These are phyloP conservation scores for Phoronis australis DNA, from an alignment of 2,888 invertebrate genomes.

Conservation along the genomic window DNA sequence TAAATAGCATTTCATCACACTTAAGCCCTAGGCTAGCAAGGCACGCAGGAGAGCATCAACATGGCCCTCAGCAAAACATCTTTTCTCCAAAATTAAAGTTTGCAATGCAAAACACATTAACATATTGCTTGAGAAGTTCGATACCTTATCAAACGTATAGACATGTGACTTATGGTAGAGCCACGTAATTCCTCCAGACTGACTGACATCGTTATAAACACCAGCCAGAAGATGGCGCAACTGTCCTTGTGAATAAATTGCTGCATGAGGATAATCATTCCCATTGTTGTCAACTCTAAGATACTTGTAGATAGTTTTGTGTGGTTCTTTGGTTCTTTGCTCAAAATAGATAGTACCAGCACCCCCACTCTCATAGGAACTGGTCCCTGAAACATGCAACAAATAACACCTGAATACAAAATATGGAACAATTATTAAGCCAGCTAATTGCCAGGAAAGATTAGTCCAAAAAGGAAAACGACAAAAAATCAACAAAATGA, in stretches of 20 bases:
- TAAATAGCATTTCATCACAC: too few relatives aligned
- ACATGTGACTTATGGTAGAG: conserved; percentile 15
- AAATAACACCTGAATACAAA: too few relatives aligned
- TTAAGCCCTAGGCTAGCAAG: too few relatives aligned
- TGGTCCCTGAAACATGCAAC: too few relatives aligned
- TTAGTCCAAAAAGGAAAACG: neutral
- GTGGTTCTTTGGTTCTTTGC: conserved; percentile 8
- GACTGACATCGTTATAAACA: conserved; percentile 20
- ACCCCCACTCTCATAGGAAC: conserved; percentile 26
- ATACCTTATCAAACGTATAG: conserved; percentile 5
- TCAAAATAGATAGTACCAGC: conserved; percentile 30
- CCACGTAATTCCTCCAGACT: conserved; percentile 32
- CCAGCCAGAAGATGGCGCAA: conserved; percentile 24
- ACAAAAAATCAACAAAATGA: neutral
- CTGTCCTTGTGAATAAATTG: conserved; percentile 8
- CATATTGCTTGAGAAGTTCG: too few relatives aligned
- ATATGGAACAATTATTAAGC: too few relatives aligned
- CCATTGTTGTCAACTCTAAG: conserved; percentile 26
- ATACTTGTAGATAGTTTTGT: conserved; percentile 12
- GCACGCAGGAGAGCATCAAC: too few relatives aligned
- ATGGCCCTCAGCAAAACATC: too few relatives aligned
- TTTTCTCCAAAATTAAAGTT: too few relatives aligned
- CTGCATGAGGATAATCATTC: conserved; percentile 21
- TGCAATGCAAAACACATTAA: too few relatives aligned
- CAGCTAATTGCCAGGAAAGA: too few relatives aligned